Base-by-base conservation (phyloP, 2,888 invertebrate species). In the Germaria angustata region DNA sequence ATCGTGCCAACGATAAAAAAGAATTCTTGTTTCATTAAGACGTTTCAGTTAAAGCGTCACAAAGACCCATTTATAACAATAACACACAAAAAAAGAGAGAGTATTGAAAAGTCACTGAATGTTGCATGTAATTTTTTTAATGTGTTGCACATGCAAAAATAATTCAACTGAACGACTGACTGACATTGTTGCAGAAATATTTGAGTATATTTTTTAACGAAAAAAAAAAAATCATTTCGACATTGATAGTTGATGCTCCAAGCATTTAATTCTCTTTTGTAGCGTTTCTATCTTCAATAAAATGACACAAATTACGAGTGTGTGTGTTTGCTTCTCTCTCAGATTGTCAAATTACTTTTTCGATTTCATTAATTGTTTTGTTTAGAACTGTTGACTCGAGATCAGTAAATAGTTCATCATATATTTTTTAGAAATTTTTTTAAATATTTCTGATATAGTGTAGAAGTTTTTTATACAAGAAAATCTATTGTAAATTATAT, bases 211-310 rank as follows among this genome's bases (percentile, higher is more conserved):
- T 53, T 66, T 68, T 68, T 53, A 17, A 13, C 34, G 39, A 13
- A 34, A 7, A 20, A 6, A 59, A 59, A n/a, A 15, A 39, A 22
- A 6, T 15, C 44, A 46, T 51, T 61, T 59, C 53, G 63, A 68
- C 49, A 68, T 73, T 73, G 61, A 77, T 69, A 68, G 44, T 51
- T 49, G 41, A 72, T 55, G 72, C 61, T 72, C 0, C 5, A 59
- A 80, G 69, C 75, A 66, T 71, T 75, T 57, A 76, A 76, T 44
- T 61, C 71, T 66, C 44, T 61, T 66, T 66, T 77, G 41, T 63
- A 63, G 36, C 61, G 49, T 69, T 72, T 59, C 66, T 61, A 66
- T 63, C 32, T 65, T 13, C 28, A 39, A 41, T 55, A 20, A 65
- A 65, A 65, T 69, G 75, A 46, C 53, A 75, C 39, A 59, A 71